Percentiles rank a stretch among this genome's conserved stretches.
phyloP scores from a whole-genome alignment of 2,797 vertebrate genomes.

The Neosilurus hyrtlii region DNA sequence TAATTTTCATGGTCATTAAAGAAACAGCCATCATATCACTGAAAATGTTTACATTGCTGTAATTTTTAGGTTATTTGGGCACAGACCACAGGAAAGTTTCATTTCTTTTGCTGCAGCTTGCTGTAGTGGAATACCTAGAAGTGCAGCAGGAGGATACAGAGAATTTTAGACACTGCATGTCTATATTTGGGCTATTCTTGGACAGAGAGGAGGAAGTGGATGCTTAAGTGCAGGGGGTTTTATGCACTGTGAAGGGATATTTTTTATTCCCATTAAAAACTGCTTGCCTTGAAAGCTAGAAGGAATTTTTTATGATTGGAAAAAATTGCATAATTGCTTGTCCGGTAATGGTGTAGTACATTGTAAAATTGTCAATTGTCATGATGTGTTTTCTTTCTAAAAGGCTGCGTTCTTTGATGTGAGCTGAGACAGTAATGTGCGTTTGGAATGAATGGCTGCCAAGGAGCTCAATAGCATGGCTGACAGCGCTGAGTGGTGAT shows the following conservation, averaged over 20 bases:
- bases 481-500: constrained; percentile 55
- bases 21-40: background rate
- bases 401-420: constrained; percentile 47
- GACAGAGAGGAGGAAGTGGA: constrained; percentile 20
- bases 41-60: background rate
- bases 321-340: constrained; percentile 45
- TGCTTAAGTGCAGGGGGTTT: constrained; percentile 24
- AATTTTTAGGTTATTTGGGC: background rate
- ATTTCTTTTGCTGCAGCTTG: background rate
- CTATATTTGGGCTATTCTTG: constrained; percentile 28
- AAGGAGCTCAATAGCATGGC: constrained; percentile 44
- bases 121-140: background rate
- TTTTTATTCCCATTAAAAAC: constrained; percentile 25
- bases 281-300: constrained; percentile 27
- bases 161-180: background rate
- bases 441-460: constrained; percentile 54
- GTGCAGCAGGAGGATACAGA: background rate
- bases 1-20: background rate
- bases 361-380: constrained; percentile 54
- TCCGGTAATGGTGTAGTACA: constrained; percentile 51
- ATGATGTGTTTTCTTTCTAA: constrained; percentile 42
- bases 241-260: constrained; percentile 29
- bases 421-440: constrained; percentile 56
- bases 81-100: background rate
- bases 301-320: constrained; percentile 25